These are phyloP conservation scores for Penaeus indicus DNA, from an alignment of 1,140 invertebrate species.

Conservation along the genomic window DNA sequence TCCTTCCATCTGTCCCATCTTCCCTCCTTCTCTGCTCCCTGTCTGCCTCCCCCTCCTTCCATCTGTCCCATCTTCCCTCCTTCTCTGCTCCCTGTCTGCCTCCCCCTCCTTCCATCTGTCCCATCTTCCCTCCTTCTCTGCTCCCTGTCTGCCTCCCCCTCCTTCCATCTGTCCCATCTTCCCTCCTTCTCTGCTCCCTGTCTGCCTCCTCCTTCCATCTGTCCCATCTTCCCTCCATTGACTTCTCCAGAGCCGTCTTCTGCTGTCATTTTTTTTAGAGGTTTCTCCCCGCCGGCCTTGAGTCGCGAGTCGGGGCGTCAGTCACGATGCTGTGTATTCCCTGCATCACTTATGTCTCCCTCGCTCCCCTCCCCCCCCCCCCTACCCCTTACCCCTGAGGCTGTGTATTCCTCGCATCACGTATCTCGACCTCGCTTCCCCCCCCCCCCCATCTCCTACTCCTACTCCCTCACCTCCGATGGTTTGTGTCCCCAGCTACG, in stretches of 20 bases:
- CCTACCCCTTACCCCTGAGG: background rate
- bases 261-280: background rate
- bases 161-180: background rate
- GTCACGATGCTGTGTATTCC: too few species aligned
- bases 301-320: too few species aligned
- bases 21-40: background rate
- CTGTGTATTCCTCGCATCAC: background rate
- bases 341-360: background rate
- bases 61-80: too few species aligned
- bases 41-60: too few species aligned
- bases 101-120: background rate
- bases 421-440: background rate
- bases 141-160: too few species aligned
- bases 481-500: too few species aligned
- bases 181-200: background rate
- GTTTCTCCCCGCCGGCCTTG: too few species aligned
- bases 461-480: too few species aligned
- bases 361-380: background rate
- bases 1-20: background rate
- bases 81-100: background rate
- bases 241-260: background rate
- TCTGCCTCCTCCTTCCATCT: background rate
- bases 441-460: background rate
- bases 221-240: background rate
- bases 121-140: background rate